Conservation (phyloP, 2,888 invertebrate genomes). For the Yponomeuta evonymella region DNA sequence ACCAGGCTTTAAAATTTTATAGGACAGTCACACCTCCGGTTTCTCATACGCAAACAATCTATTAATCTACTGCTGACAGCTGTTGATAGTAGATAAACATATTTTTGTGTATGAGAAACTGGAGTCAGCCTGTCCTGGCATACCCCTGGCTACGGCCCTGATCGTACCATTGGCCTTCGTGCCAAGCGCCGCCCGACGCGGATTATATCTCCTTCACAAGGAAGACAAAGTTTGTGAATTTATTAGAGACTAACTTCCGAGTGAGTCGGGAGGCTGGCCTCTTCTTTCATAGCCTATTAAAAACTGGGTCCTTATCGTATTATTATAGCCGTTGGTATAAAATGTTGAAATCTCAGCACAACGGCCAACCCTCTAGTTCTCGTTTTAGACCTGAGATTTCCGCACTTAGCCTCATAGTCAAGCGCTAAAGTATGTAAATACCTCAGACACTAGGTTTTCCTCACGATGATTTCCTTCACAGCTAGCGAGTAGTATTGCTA, state of each 20-base stretch:
- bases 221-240: conserved; percentile 33
- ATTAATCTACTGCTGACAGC: too few relatives aligned
- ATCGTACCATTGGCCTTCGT: conserved; percentile 20
- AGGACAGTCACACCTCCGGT: too few relatives aligned
- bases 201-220: conserved; percentile 22
- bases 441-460: too few relatives aligned
- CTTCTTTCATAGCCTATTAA: conserved; percentile 23
- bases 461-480: too few relatives aligned
- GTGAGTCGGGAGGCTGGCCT: conserved; percentile 2
- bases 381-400: neutral
- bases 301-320: conserved; percentile 24
- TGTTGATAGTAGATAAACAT: too few relatives aligned
- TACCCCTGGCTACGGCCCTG: neutral
- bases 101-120: too few relatives aligned
- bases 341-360: conserved; percentile 9
- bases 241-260: conserved; percentile 28
- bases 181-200: conserved; percentile 10
- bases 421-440: too few relatives aligned
- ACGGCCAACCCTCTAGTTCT: neutral
- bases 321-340: conserved; percentile 1
- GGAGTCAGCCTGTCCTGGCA: too few relatives aligned
- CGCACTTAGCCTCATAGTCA: too few relatives aligned
- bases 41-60: too few relatives aligned
- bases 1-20: too few relatives aligned
- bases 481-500: too few relatives aligned